These are phyloP conservation scores for Tridacna crocea DNA, from an alignment of 2,888 invertebrate species.

Conservation along the genomic window DNA sequence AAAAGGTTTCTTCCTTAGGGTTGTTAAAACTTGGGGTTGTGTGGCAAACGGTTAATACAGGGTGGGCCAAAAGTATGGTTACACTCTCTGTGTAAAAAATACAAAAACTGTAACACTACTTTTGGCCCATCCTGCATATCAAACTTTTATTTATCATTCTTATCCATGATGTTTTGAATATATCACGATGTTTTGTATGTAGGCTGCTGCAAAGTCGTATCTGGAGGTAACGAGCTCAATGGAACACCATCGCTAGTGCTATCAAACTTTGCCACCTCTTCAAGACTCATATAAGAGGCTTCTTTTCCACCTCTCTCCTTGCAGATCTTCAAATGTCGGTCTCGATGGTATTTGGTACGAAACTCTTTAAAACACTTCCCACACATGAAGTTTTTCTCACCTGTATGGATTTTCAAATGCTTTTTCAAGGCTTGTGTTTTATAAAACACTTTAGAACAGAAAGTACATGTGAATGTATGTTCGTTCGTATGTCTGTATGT, in stretches of 20 bases:
- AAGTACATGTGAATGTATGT: constrained; percentile 68
- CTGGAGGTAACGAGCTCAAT: constrained; percentile 7
- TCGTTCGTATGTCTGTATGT: constrained; percentile 78
- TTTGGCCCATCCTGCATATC: no score
- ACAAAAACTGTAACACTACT: no score
- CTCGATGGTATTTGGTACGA: constrained; percentile 75
- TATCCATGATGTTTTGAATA: no score
- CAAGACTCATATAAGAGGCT: constrained; percentile 56
- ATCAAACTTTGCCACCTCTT: constrained; percentile 56
- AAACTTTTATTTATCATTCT: no score
- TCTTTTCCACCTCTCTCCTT: constrained; percentile 64
- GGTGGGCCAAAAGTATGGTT: no score
- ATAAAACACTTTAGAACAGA: constrained; percentile 77
- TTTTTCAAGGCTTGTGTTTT: constrained; percentile 76
- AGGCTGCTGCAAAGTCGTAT: no score
- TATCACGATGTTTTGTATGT: no score
- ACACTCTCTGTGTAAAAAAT: no score
- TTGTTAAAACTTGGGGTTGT: no score
- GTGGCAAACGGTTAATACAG: no score
- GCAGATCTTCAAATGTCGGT: constrained; percentile 75
- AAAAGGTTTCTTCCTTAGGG: no score
- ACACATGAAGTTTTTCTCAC: constrained; percentile 74
- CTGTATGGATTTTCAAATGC: constrained; percentile 76
- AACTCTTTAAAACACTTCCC: constrained; percentile 74
- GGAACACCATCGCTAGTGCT: constrained; percentile 58